phyloP scores from a whole-genome alignment of 2,888 invertebrate species.

The Sesia bembeciformis region DNA sequence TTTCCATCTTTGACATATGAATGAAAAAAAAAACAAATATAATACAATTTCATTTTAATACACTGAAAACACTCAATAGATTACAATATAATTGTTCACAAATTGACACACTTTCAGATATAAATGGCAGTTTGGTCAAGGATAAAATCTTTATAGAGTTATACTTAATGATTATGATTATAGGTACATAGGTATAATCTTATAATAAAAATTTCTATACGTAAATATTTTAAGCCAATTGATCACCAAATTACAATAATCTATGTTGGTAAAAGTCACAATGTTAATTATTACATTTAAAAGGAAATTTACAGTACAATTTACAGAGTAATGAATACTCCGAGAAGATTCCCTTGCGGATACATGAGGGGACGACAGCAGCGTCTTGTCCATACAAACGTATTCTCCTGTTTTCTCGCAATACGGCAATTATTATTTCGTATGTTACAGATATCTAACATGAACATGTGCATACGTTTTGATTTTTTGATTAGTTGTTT shows the following conservation, averaged over 20 bases:
- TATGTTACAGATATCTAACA: too few species aligned
- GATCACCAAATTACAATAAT: too few species aligned
- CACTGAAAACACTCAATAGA: background rate
- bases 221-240: background rate
- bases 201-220: background rate
- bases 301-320: too few species aligned
- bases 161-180: background rate
- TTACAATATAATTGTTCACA: constrained; percentile 21
- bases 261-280: background rate
- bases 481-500: too few species aligned
- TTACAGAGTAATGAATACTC: too few species aligned
- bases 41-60: background rate
- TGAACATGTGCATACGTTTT: too few species aligned
- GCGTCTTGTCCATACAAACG: too few species aligned
- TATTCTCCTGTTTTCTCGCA: too few species aligned
- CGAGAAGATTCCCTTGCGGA: too few species aligned
- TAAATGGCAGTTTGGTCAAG: constrained; percentile 46
- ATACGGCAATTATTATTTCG: too few species aligned
- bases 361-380: too few species aligned
- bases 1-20: background rate
- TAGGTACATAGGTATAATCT: background rate
- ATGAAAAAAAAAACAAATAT: background rate
- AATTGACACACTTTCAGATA: constrained; percentile 40
- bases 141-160: constrained; percentile 4
- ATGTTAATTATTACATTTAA: background rate